These are phyloP conservation scores for Parazoanthus atlanticus DNA, from an alignment of 92 coral and sea anemone genomes.

Conservation along the genomic window DNA sequence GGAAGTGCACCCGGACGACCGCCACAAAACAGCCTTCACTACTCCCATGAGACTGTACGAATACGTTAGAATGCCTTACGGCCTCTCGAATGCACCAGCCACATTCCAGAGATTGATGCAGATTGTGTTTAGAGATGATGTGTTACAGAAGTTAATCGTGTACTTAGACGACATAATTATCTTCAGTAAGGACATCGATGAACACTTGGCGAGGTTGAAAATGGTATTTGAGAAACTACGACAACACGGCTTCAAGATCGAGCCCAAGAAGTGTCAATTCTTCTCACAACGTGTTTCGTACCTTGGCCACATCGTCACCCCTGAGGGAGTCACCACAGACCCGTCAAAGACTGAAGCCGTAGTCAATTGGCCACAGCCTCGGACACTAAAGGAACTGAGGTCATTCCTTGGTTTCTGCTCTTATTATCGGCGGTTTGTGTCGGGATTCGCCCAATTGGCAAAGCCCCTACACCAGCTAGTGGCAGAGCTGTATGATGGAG, in stretches of 20 bases:
- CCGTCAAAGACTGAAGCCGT: slow-evolving; percentile 64
- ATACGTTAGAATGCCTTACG: slow-evolving; percentile 63
- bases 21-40: slow-evolving; percentile 59
- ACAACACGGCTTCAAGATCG: slow-evolving; percentile 52
- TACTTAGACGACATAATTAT: slow-evolving; percentile 60
- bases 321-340: slow-evolving; percentile 64
- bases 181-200: slow-evolving; percentile 40
- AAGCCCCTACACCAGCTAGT: slow-evolving; percentile 53
- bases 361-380: slow-evolving; percentile 48
- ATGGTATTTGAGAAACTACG: slow-evolving; percentile 41
- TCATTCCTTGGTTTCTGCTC: slow-evolving; percentile 63
- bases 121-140: slow-evolving; percentile 40
- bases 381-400: slow-evolving; percentile 44
- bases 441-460: slow-evolving; percentile 56
- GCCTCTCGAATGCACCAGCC: slow-evolving; percentile 49
- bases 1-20: slow-evolving; percentile 43
- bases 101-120: slow-evolving; percentile 55
- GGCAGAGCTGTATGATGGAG: slow-evolving; percentile 47
- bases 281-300: slow-evolving; percentile 45
- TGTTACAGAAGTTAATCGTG: slow-evolving; percentile 48
- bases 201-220: slow-evolving; percentile 49
- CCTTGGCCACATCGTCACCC: slow-evolving; percentile 59
- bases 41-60: slow-evolving; percentile 59
- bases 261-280: slow-evolving; percentile 58
- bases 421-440: slow-evolving; percentile 59